These are phyloP conservation scores for Mohoua ochrocephala DNA, from an alignment of 2,113 vertebrate genomes.

Conservation along the genomic window DNA sequence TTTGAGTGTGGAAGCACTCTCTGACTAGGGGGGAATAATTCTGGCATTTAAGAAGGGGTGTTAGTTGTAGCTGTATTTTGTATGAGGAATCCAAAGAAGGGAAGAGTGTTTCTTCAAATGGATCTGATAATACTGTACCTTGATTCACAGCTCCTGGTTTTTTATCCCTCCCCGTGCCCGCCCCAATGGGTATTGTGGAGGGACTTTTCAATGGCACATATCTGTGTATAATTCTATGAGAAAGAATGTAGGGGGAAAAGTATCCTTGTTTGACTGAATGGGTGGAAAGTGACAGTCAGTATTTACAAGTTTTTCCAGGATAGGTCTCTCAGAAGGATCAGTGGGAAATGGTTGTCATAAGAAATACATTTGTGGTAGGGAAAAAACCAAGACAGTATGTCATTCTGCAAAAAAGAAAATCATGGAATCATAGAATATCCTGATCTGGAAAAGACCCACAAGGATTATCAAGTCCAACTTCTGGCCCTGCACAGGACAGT, in stretches of 20 bases:
- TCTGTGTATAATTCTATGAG: not conserved
- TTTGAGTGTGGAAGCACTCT: not conserved
- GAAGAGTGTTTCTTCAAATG: not conserved
- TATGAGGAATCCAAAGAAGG: not conserved
- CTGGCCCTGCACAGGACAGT: not conserved
- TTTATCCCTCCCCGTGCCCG: not conserved
- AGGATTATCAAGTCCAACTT: not conserved
- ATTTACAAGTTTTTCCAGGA: not conserved
- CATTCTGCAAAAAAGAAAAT: not conserved
- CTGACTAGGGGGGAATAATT: not conserved
- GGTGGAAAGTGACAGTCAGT: not conserved
- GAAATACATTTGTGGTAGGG: not conserved
- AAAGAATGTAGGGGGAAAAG: not conserved
- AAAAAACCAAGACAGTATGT: not conserved
- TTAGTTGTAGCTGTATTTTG: not conserved
- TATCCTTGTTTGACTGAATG: not conserved
- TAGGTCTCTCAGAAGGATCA: not conserved
- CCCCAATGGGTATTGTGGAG: not conserved
- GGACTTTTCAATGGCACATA: not conserved
- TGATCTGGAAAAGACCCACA: not conserved
- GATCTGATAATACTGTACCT: not conserved
- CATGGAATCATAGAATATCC: not conserved
- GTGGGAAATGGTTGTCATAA: not conserved
- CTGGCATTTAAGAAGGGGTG: not conserved
- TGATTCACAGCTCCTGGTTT: not conserved